A percentile compares a stretch with the other conserved stretches of the same genome.
Evolutionary conservation across 1,140 invertebrate genomes (phyloP).

Genomic region (Pararge aegeria): DNA sequence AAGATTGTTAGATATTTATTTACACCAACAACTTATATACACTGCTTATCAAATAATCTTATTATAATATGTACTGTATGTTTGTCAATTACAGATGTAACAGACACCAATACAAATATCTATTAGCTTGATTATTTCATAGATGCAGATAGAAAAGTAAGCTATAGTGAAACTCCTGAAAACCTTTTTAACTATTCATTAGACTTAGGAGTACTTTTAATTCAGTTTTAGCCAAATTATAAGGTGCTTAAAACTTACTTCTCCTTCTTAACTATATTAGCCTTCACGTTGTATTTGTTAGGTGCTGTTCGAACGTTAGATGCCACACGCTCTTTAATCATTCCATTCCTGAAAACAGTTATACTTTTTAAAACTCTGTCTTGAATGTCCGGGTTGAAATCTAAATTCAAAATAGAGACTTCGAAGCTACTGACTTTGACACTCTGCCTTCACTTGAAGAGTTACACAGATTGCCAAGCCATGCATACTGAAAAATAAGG

Average conservation of each 20-base stretch:
- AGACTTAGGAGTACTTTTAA: too few relatives aligned
- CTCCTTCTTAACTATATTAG: constrained; percentile 53
- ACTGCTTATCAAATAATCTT: too few relatives aligned
- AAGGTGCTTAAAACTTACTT: constrained; percentile 43
- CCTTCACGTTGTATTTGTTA: constrained; percentile 47
- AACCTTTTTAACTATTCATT: too few relatives aligned
- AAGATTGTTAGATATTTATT: too few relatives aligned
- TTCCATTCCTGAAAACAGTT: constrained; percentile 45
- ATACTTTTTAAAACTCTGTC: background rate
- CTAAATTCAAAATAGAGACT: constrained; percentile 20
- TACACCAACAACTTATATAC: too few relatives aligned
- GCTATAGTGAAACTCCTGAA: too few relatives aligned
- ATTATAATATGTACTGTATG: too few relatives aligned
- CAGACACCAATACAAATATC: too few relatives aligned
- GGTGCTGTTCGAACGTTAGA: constrained; percentile 43
- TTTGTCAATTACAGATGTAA: too few relatives aligned
- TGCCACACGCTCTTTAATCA: constrained; percentile 46
- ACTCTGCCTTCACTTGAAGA: constrained; percentile 50
- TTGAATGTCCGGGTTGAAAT: background rate
- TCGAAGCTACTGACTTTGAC: constrained; percentile 41
- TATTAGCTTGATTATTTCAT: too few relatives aligned
- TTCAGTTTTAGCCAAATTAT: background rate
- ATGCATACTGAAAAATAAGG: constrained; percentile 51
- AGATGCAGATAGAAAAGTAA: too few relatives aligned
- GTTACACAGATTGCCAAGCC: constrained; percentile 50